Conservation (phyloP, 2,797 vertebrate genomes). For the Lerista edwardsae region DNA sequence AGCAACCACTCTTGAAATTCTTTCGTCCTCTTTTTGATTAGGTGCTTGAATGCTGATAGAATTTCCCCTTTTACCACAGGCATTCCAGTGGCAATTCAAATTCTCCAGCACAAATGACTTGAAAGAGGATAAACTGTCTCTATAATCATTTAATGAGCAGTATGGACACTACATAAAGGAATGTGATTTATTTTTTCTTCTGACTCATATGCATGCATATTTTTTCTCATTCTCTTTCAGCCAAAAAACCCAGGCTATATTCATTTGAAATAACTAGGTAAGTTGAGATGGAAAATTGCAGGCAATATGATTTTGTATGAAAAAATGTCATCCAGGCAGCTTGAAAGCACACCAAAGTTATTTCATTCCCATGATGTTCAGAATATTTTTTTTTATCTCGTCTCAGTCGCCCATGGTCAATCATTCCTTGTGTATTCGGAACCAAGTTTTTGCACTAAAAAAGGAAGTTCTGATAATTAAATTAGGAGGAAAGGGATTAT, state of each 20-base stretch:
- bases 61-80: slow-evolving; percentile 62
- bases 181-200: slow-evolving; percentile 46
- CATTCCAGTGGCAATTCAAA: slow-evolving; percentile 74
- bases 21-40: slow-evolving; percentile 55
- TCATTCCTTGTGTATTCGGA: slow-evolving; percentile 40
- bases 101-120: slow-evolving; percentile 67
- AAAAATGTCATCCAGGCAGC: slow-evolving; percentile 41
- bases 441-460: slow-evolving; percentile 35
- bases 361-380: slow-evolving; percentile 40
- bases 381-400: slow-evolving; percentile 45
- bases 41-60: slow-evolving; percentile 58
- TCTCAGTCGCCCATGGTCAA: slow-evolving; percentile 31
- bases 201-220: slow-evolving; percentile 21
- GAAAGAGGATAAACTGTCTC: slow-evolving; percentile 70
- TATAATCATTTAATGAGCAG: slow-evolving; percentile 62
- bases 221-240: slow-evolving; percentile 49
- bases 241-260: slow-evolving; percentile 51
- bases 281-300: slow-evolving; percentile 60
- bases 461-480: slow-evolving; percentile 18
- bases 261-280: slow-evolving; percentile 63
- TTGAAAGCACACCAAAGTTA: slow-evolving; percentile 40
- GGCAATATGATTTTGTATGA: slow-evolving; percentile 51
- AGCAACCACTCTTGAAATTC: slow-evolving; percentile 61
- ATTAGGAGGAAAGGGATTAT: slow-evolving; percentile 9
- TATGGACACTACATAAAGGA: slow-evolving; percentile 43